Conservation (phyloP, 2,888 invertebrate species). For the Anorthoa munda region DNA sequence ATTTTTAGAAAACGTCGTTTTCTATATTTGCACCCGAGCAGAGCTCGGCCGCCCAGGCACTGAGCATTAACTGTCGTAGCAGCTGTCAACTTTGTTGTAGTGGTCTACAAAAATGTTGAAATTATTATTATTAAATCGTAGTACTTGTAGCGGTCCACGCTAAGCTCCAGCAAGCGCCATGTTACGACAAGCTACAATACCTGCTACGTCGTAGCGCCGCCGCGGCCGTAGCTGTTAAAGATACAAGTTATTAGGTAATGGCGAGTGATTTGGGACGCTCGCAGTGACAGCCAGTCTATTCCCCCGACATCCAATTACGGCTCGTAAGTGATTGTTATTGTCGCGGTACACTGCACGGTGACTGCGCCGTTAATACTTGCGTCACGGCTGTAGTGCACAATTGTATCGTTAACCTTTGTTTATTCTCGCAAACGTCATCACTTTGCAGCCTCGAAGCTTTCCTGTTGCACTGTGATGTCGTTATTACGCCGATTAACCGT, state of each 20-base stretch:
- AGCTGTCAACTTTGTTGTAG: not conserved
- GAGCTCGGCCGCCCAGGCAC: too few species aligned
- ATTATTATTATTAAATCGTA: not conserved
- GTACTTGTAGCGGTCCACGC: not conserved
- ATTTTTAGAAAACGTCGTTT: too few species aligned
- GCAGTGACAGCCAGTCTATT: constrained; percentile 21
- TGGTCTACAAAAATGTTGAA: not conserved
- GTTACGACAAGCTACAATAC: not conserved
- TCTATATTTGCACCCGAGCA: too few species aligned
- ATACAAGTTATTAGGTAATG: constrained; percentile 28
- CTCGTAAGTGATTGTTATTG: constrained; percentile 55
- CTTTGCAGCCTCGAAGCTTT: constrained; percentile 3
- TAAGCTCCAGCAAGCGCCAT: too few species aligned
- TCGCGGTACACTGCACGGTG: constrained; percentile 16
- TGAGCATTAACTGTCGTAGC: not conserved
- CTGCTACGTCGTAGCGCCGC: not conserved
- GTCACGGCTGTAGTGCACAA: constrained; percentile 40
- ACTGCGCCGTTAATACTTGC: constrained; percentile 28
- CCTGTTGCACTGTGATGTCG: constrained; percentile 22
- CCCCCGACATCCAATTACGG: constrained; percentile 46
- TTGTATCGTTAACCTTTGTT: constrained; percentile 57
- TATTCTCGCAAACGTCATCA: constrained; percentile 52
- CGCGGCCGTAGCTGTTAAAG: constrained; percentile 6
- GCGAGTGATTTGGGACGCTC: constrained; percentile 11
- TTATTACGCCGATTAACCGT: constrained; percentile 31